These are phyloP conservation scores for Recurvirostra avosetta DNA, from an alignment of 2,113 vertebrate genomes.

Conservation along the genomic window DNA sequence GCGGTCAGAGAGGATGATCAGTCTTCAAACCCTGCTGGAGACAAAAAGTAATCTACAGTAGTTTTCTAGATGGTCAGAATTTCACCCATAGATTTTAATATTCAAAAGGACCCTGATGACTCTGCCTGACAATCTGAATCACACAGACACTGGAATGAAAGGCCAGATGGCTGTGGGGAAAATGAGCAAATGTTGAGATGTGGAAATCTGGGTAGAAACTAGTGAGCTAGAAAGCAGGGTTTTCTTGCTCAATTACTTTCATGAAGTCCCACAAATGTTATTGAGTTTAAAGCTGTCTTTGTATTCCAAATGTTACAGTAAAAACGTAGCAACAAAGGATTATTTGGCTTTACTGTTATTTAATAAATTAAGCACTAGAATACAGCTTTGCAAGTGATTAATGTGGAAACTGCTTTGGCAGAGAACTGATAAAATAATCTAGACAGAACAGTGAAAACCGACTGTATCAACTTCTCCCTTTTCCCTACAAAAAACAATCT, in stretches of 20 bases:
- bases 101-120: neutral
- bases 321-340: neutral
- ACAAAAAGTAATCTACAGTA: neutral
- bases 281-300: neutral
- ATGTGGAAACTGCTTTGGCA: neutral
- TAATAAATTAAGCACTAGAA: neutral
- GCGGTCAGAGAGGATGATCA: neutral
- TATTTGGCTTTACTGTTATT: neutral
- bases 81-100: neutral
- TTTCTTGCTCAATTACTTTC: neutral
- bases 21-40: neutral
- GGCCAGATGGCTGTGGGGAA: neutral
- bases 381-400: neutral
- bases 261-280: neutral
- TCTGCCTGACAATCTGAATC: neutral
- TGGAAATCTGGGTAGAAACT: neutral
- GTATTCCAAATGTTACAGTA: neutral
- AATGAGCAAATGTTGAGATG: neutral
- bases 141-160: neutral
- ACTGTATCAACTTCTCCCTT: neutral
- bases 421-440: neutral
- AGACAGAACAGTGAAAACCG: neutral
- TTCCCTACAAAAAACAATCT: neutral
- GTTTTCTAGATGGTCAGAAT: neutral
- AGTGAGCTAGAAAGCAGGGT: neutral